Base-by-base conservation (phyloP, 1,140 invertebrate genomes). In the Nasonia longicornis region DNA sequence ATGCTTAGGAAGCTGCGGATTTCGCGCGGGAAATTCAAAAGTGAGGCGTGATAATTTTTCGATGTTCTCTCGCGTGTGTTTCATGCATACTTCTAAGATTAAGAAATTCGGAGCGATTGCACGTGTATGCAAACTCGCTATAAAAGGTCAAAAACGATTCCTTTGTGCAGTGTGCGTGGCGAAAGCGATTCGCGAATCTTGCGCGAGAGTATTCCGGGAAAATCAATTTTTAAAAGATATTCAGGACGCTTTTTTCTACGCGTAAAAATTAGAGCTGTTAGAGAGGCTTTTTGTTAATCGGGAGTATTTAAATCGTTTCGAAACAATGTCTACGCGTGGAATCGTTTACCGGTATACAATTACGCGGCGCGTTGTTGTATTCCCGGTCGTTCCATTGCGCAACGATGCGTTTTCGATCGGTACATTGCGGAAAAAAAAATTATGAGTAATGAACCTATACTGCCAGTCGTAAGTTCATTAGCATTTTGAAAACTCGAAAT, bases 81-180 rank as follows among this genome's bases (percentile, higher is more conserved):
- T 26, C 26, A 26, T 1, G 26, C 26, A 26, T 26, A 26, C 26
- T 26, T 2, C 26, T 26, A 26, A 35, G 52, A 58, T 58, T 58
- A n/a, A 58, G 52, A 58, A 58, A 58, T 58, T n/a, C 52, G 7
- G 52, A 58, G 20, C 52, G 29, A 67, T 4, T 16, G 63, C 63
- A 26, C 10, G 10, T 0, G 3, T 67, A 58, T 58, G 52, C 52
- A 58, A 58, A 58, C 20, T 58, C 20, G 16, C 64, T 67, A 31
- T 67, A 67, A 67, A 67, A 29, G 64, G 64, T 67, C 64, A 16
- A 67, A 67, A 67, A 31, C 64, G 64, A 67, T 67, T 67, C 20
- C 52, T 20, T 58, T 58, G 52, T 58, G 8, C 10, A 42, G 38
- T 42, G 38, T 7, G 45, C 14, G 45, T 48, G 45, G 14, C 12